These are phyloP conservation scores for Pseudomyrmex sp. DNA, from an alignment of 1,140 invertebrate species.

Conservation along the genomic window DNA sequence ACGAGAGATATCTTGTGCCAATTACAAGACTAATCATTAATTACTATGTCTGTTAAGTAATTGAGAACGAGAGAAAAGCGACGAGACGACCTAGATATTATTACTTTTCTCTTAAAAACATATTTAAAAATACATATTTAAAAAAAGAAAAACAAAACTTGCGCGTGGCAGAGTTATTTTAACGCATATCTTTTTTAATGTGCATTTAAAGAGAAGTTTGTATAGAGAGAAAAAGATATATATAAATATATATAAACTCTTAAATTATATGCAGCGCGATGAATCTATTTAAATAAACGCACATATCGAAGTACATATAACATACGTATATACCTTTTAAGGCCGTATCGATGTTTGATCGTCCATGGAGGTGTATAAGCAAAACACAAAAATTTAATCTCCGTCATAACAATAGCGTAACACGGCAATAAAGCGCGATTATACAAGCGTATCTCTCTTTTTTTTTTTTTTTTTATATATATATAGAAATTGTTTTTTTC, in stretches of 20 bases:
- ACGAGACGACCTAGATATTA: slow-evolving; percentile 34
- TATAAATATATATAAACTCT: neutral
- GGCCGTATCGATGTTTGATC: slow-evolving; percentile 61
- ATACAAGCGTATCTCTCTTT: slow-evolving; percentile 26
- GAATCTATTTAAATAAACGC: slow-evolving; percentile 38
- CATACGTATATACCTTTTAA: slow-evolving; percentile 36
- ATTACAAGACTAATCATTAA: slow-evolving; percentile 56
- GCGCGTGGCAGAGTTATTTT: neutral
- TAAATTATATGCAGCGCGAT: slow-evolving; percentile 16
- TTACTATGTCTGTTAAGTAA: slow-evolving; percentile 25
- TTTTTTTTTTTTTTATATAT: slow-evolving; percentile 18
- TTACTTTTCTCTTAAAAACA: slow-evolving; percentile 15
- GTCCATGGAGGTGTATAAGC: slow-evolving; percentile 60
- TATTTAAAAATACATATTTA: slow-evolving; percentile 1
- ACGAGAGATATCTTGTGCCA: slow-evolving; percentile 51
- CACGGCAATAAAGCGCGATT: slow-evolving; percentile 77
- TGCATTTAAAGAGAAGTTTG: neutral
- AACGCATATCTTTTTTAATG: neutral
- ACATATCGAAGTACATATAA: slow-evolving; percentile 42
- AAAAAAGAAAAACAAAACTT: neutral
- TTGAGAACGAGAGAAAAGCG: slow-evolving; percentile 33
- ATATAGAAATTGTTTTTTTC: neutral
- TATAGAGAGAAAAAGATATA: too few species aligned
- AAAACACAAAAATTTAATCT: slow-evolving; percentile 73
- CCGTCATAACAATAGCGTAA: slow-evolving; percentile 77